Evolutionary conservation across 2,888 invertebrate genomes (phyloP).

Genomic region (Conus canariensis): DNA sequence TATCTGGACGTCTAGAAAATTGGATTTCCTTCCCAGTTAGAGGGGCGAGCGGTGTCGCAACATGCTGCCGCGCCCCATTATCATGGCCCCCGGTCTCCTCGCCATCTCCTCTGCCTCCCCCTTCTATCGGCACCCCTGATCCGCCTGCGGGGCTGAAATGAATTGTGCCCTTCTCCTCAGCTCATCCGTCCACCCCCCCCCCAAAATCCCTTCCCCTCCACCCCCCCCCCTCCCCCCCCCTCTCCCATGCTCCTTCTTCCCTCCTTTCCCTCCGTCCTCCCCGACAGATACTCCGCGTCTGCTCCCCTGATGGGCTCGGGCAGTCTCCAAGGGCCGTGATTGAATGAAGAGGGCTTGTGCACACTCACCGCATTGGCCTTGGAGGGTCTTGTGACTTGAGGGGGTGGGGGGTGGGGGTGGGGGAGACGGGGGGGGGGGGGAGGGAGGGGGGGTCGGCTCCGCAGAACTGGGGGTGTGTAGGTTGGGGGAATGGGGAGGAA

Average conservation of each 20-base stretch:
- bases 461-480: background rate
- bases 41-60: conserved; percentile 45
- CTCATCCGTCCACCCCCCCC: background rate
- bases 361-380: background rate
- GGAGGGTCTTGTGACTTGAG: background rate
- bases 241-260: background rate
- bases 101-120: conserved; percentile 4
- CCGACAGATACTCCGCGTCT: conserved; percentile 19
- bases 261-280: background rate
- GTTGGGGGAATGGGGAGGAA: no score
- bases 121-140: conserved; percentile 20
- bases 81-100: conserved; percentile 28
- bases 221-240: background rate
- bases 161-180: background rate
- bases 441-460: background rate
- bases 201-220: background rate
- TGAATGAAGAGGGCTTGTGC: conserved; percentile 35
- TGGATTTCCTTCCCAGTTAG: conserved; percentile 66
- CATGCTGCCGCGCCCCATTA: conserved; percentile 42
- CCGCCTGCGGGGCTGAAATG: conserved; percentile 28
- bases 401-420: background rate
- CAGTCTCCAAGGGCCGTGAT: conserved; percentile 18
- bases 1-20: conserved; percentile 71
- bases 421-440: background rate
- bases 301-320: conserved; percentile 25